phyloP scores from a whole-genome alignment of 2,888 invertebrate genomes.

The Clostera curtula region DNA sequence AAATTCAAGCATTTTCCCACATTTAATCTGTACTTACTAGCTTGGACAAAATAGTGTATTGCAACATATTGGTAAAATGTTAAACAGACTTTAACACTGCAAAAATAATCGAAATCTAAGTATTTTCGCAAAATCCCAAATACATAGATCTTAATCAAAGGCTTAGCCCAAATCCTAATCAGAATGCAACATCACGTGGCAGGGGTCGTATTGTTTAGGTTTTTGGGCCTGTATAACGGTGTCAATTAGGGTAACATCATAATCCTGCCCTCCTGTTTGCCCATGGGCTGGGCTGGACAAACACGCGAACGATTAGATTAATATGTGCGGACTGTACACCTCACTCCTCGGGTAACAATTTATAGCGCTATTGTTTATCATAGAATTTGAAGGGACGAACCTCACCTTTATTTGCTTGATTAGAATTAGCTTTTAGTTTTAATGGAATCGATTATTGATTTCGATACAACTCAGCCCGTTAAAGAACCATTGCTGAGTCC shows the following conservation, averaged over 20 bases:
- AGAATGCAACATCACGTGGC: conserved; percentile 57
- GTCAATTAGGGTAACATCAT: conserved; percentile 66
- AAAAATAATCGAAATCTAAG: no score
- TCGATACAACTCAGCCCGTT: no score
- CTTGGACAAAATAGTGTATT: no score
- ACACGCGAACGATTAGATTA: conserved; percentile 50
- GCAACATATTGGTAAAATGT: no score
- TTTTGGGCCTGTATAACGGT: conserved; percentile 47
- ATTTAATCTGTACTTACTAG: not conserved
- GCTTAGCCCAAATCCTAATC: conserved; percentile 43
- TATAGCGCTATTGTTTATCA: conserved; percentile 19
- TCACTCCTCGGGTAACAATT: conserved; percentile 15
- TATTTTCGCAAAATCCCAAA: not conserved
- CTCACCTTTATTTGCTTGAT: conserved; percentile 9
- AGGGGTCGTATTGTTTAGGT: conserved; percentile 41
- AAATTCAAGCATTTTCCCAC: no score
- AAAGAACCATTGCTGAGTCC: no score
- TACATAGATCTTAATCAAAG: conserved; percentile 11
- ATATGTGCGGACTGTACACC: conserved; percentile 25
- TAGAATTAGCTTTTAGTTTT: not conserved
- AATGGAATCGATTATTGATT: no score
- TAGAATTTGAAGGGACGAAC: conserved; percentile 11
- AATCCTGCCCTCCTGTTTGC: conserved; percentile 51
- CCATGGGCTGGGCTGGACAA: conserved; percentile 34
- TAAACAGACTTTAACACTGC: no score